Conservation (phyloP, 1,140 invertebrate genomes). For the Drosophila tsacasi region DNA sequence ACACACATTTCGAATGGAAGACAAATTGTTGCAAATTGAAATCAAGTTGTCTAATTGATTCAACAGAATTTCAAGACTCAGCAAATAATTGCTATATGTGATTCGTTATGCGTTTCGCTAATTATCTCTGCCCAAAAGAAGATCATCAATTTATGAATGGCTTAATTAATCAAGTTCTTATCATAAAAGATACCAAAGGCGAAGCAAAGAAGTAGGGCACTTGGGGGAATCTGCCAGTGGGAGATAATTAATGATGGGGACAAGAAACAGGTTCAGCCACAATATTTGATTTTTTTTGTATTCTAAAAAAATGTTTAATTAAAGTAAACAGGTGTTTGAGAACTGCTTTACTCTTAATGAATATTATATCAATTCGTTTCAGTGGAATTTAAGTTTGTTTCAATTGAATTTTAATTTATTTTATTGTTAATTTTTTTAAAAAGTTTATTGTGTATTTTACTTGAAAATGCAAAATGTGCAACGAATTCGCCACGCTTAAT, state of each 20-base stretch:
- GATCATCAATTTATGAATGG: constrained; percentile 20
- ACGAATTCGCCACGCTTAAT: constrained; percentile 44
- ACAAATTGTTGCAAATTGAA: constrained; percentile 46
- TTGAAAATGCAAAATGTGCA: constrained; percentile 50
- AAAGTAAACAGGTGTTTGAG: neutral
- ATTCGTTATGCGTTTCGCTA: constrained; percentile 16
- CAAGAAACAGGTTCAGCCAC: neutral
- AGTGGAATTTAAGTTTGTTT: too few relatives aligned
- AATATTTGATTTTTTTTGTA: too few relatives aligned
- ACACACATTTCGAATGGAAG: neutral
- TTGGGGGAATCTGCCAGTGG: constrained; percentile 20
- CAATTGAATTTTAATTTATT: neutral
- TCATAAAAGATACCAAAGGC: neutral
- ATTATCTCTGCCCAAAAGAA: constrained; percentile 15
- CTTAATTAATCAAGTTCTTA: constrained; percentile 31
- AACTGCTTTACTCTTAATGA: neutral
- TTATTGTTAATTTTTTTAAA: constrained; percentile 6
- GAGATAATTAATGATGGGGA: constrained; percentile 37
- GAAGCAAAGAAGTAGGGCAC: constrained; percentile 40
- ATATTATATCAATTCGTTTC: neutral
- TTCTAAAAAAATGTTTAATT: too few relatives aligned
- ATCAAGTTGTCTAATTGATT: constrained; percentile 39
- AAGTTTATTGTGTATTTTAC: constrained; percentile 18
- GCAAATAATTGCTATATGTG: neutral
- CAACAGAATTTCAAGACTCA: constrained; percentile 11